phyloP scores from a whole-genome alignment of 1,140 invertebrate species.

The Mamestra configurata region DNA sequence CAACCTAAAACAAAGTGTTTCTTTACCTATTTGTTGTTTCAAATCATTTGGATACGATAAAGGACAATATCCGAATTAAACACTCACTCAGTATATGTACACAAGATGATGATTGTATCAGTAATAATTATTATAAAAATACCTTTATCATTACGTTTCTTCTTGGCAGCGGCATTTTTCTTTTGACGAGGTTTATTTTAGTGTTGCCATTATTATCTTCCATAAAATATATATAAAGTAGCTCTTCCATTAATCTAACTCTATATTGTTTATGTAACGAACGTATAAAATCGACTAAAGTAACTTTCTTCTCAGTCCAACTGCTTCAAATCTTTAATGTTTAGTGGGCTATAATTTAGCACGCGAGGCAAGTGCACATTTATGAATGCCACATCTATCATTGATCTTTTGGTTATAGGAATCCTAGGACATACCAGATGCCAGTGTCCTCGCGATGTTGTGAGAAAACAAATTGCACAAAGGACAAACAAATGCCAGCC shows the following conservation, averaged over 20 bases:
- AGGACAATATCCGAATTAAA: conserved; percentile 14
- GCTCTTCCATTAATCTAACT: neutral
- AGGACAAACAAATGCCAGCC: no score
- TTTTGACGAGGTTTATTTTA: conserved; percentile 77
- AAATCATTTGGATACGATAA: conserved; percentile 19
- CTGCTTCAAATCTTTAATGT: no score
- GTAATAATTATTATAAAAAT: conserved; percentile 80
- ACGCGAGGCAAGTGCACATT: no score
- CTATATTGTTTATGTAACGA: no score
- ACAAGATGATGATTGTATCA: conserved; percentile 55
- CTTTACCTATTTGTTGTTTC: conserved; percentile 47
- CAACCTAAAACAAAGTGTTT: conserved; percentile 86
- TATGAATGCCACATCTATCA: no score
- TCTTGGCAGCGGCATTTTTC: conserved; percentile 88
- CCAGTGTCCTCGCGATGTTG: no score
- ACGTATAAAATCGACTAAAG: no score
- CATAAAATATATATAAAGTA: neutral
- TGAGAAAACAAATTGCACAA: no score
- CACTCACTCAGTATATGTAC: conserved; percentile 62
- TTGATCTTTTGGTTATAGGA: no score
- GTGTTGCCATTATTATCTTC: conserved; percentile 66
- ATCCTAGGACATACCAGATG: no score
- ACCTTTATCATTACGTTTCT: conserved; percentile 88
- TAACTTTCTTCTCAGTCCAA: no score
- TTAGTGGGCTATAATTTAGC: no score